Percentiles rank a stretch among this genome's conserved stretches.
phyloP scores from a whole-genome alignment of 2,113 vertebrate genomes.

The Eira barbara region DNA sequence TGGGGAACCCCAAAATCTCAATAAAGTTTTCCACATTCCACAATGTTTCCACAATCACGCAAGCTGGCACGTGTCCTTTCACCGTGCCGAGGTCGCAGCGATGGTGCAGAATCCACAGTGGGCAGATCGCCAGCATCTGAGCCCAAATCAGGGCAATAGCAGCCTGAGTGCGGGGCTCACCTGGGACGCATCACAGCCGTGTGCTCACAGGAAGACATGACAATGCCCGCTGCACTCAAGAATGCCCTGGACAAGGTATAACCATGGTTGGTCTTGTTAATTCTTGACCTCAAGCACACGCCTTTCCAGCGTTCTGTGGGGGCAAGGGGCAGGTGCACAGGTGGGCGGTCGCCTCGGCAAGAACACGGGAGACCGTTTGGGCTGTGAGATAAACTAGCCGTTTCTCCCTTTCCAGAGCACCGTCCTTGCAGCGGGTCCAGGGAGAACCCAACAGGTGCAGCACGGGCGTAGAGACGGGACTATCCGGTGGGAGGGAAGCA shows the following conservation, averaged over 20 bases:
- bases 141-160: not conserved
- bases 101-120: rapidly evolving
- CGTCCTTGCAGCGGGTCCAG: not conserved
- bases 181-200: rapidly evolving
- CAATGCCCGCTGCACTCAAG: too few relatives aligned
- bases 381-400: not conserved
- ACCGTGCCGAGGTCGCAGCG: not conserved
- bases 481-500: not conserved
- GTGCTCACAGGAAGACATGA: not conserved
- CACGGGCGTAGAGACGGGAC: rapidly evolving
- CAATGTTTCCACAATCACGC: not conserved
- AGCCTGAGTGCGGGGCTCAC: rapidly evolving
- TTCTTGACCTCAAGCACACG: not conserved
- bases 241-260: not conserved
- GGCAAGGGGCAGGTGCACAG: rapidly evolving
- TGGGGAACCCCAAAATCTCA: not conserved
- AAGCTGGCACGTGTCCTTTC: not conserved
- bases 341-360: not conserved
- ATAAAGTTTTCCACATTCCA: not conserved
- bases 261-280: not conserved
- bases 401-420: rapidly evolving
- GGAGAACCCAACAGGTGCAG: not conserved
- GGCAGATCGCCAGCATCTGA: not conserved
- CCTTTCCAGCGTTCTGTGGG: not conserved
- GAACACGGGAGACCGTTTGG: not conserved